phyloP scores from a whole-genome alignment of 2,797 vertebrate genomes.

The Steatocranus sp. region DNA sequence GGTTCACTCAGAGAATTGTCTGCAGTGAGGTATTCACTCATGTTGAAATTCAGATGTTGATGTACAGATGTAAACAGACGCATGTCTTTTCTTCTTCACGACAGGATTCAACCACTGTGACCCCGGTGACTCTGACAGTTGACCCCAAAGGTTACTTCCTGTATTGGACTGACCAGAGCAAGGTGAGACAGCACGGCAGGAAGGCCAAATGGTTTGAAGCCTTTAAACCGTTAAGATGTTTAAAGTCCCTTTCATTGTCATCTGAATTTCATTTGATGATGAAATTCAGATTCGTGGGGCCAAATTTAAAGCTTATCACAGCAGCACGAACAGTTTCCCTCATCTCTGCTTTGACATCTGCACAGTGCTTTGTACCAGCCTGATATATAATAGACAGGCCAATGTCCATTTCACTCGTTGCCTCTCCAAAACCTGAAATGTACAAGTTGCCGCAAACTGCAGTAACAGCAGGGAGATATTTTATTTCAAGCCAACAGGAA shows the following conservation, averaged over 20 bases:
- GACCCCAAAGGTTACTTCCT: constrained; percentile 80
- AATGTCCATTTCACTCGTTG: fast-evolving
- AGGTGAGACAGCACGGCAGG: constrained; percentile 58
- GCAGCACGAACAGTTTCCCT: not conserved
- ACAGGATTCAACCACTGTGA: constrained; percentile 76
- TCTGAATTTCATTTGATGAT: not conserved
- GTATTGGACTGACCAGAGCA: constrained; percentile 82
- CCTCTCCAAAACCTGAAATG: not conserved
- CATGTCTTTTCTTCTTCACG: constrained; percentile 20
- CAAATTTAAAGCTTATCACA: not conserved
- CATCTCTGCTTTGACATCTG: not conserved
- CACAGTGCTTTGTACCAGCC: not conserved
- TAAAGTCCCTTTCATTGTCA: not conserved
- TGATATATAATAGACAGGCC: not conserved
- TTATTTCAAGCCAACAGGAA: not conserved
- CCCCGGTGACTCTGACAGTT: constrained; percentile 75
- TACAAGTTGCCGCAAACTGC: fast-evolving
- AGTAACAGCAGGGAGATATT: not conserved
- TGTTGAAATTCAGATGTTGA: not conserved
- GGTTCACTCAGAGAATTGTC: not conserved
- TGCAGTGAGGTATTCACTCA: not conserved
- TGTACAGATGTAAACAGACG: not conserved
- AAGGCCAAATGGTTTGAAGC: not conserved
- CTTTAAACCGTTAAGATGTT: not conserved
- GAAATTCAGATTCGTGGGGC: not conserved